Evolutionary conservation across 2,888 invertebrate species (phyloP), one percentile per base, ranked within the genome.

Genomic region (Neocrepidodera transversa): DNA sequence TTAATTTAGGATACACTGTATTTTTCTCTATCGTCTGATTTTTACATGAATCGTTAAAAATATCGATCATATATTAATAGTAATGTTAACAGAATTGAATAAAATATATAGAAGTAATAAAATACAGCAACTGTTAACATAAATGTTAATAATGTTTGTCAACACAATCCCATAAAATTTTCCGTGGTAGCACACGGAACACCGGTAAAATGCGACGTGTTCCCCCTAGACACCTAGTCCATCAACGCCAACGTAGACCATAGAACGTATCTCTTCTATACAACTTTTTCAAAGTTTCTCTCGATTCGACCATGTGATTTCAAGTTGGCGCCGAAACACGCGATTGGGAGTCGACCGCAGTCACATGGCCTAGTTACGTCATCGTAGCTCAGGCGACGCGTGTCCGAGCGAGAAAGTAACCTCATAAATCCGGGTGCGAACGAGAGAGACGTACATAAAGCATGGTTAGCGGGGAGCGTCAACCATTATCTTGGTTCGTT

Each of bases 401-500:
- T 76, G 78, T 77, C 78, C 69, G 77, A 79, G 78, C 75, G 78
- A 78, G 79, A 79, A 75, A 74, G 76, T 76, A 76, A 74, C 74
- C 77, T 75, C 79, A 78, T 80, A 80, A 80, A 80, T 80, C n/a
- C 74, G 74, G 73, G 72, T 76, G 78, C 74, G 79, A 78, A 77
- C 76, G 79, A 79, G 79, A 80, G 80, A 79, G 80, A 79, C 76
- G 77, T 73, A 73, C 80, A 80, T 80, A 80, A 80, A 80, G 80
- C 79, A 80, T 79, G 79, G 78, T 79, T 80, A 79, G 80, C 78
- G 79, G 79, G 79, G 79, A 79, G 79, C 78, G 79, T 79, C 80
- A 79, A 80, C 80, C 80, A 80, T 80, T 80, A 80, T 80, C 79
- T 78, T 75, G 78, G 74, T 73, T 71, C 68, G 67, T 78, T 71